Base-by-base conservation (phyloP, 2,888 invertebrate genomes). In the Drosophila longiperda region DNA sequence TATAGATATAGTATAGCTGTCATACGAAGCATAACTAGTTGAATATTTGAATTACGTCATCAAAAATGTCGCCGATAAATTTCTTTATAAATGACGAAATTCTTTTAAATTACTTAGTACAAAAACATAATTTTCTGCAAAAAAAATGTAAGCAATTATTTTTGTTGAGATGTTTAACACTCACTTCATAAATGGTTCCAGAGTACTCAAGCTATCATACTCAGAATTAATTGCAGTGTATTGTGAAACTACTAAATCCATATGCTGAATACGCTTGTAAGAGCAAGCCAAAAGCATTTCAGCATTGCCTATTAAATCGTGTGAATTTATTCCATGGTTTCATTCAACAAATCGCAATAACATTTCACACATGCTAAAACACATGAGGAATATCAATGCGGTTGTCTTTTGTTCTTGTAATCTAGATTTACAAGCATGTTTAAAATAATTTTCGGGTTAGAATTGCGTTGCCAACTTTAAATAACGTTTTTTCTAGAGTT, bases 251-350 rank as follows among this genome's bases (percentile, higher is more conserved):
- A 29, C 34, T 40, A 34, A 55, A 7, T 8, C 40, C 64, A 64
- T 40, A 33, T 67, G 64, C 53, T 66, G 40, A 36, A 12, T 60
- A 50, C 38, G n/a, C 11, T 53, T 26, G 52, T 57, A 74, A 81
- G 63, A 66, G 66, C 42, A 34, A 34, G 23, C 26, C 15, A 17
- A 17, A 33, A 8, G 5, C 32, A 58, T 57, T 61, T 63, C 64
- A 59, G 49, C 60, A 69, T 17, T 57, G 57, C 8, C 38, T 29
- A 57, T 40, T 57, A 57, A 57, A 29, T 29, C 12, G 38, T n/a
- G 3, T 32, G 32, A 40, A 40, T 57, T 20, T 36, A 15, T 36
- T 40, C 40, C 11, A 3, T 12, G 29, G 15, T 15, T 55, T 38
- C 55, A 55, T 55, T 55, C 38, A 38, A n/a, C 26, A 38, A 55